Conservation (phyloP, 1,140 invertebrate genomes). For the Rhynchophorus ferrugineus region DNA sequence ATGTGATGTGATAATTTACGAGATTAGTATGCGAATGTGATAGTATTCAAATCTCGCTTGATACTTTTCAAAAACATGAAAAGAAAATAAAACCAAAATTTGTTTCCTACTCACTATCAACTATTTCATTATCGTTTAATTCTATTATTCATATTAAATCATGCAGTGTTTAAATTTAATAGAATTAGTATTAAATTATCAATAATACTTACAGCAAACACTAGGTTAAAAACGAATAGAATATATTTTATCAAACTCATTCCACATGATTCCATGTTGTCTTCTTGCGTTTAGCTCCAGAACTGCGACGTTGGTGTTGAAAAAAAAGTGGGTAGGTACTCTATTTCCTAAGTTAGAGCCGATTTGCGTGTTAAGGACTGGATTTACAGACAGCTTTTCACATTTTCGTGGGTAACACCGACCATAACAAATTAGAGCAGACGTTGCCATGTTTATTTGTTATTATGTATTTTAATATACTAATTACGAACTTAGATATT, state of each 20-base stretch:
- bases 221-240: conserved; percentile 64
- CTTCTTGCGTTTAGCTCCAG: too few relatives aligned
- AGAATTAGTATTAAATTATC: neutral
- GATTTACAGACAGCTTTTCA: conserved; percentile 9
- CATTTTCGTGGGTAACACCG: conserved; percentile 3
- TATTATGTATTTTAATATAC: too few relatives aligned
- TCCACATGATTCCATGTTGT: conserved; percentile 50
- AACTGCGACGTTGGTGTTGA: neutral
- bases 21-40: too few relatives aligned
- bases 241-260: conserved; percentile 63
- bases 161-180: too few relatives aligned
- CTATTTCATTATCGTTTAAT: too few relatives aligned
- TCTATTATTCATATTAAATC: too few relatives aligned
- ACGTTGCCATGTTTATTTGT: neutral
- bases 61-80: too few relatives aligned
- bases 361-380: conserved; percentile 7
- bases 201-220: conserved; percentile 59
- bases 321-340: neutral
- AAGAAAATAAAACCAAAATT: too few relatives aligned
- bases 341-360: conserved; percentile 6
- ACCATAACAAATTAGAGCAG: neutral
- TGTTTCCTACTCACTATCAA: too few relatives aligned
- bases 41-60: too few relatives aligned
- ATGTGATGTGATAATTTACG: too few relatives aligned
- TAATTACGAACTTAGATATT: too few relatives aligned